These are phyloP conservation scores for Hetaerina titia DNA, from an alignment of 2,888 invertebrate genomes.

Conservation along the genomic window DNA sequence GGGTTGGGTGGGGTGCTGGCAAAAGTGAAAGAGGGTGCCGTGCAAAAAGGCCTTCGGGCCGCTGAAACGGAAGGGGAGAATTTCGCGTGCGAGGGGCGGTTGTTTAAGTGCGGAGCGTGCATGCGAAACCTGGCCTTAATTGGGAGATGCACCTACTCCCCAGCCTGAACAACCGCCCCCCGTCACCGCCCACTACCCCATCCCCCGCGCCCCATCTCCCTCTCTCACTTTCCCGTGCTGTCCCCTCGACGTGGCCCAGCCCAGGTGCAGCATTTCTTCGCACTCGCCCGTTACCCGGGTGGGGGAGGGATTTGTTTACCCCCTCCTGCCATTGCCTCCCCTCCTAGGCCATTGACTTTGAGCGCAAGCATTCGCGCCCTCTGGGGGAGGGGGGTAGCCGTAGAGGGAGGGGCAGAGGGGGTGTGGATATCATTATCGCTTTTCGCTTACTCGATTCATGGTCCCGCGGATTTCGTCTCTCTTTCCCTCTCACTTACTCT, in stretches of 20 bases:
- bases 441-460: too few relatives aligned
- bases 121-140: conserved; percentile 50
- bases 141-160: conserved; percentile 29
- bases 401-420: too few relatives aligned
- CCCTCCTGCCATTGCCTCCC: not conserved
- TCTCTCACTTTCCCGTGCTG: not conserved
- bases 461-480: not conserved
- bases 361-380: not conserved
- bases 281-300: too few relatives aligned
- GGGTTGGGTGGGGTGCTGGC: not conserved
- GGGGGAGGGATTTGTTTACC: too few relatives aligned
- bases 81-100: not conserved
- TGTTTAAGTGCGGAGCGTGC: conserved; percentile 10
- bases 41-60: too few relatives aligned
- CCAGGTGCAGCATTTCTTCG: too few relatives aligned
- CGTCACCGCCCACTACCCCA: not conserved
- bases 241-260: too few relatives aligned
- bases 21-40: not conserved
- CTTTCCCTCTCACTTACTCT: not conserved
- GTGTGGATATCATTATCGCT: too few relatives aligned
- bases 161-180: not conserved
- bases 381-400: not conserved
- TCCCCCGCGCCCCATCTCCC: not conserved
- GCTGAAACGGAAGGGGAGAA: not conserved
- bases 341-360: not conserved